Conservation (phyloP, 2,113 vertebrate genomes). For the Bos taurus region ARS-UCD2.0 NC_037337.1:5701001-5701500, state of each 20-base stretch:
- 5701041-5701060: neutral
- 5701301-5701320: neutral
- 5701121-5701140: neutral
- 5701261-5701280: neutral
- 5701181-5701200: neutral
- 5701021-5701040: accelerated
- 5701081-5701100: no score
- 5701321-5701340: neutral
- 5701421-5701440: neutral
- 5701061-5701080: neutral
- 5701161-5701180: neutral
- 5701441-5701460: neutral
- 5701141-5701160: neutral
- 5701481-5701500: neutral
- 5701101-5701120: neutral
- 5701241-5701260: neutral
- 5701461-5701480: neutral
- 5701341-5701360: neutral
- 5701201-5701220: neutral
- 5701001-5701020: neutral
- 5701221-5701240: neutral
- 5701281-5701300: neutral
- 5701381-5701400: neutral
- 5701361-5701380: neutral
- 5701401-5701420: neutral